Base-by-base conservation (phyloP, 2,797 vertebrate genomes). In the Neomorphus geoffroyi region DNA sequence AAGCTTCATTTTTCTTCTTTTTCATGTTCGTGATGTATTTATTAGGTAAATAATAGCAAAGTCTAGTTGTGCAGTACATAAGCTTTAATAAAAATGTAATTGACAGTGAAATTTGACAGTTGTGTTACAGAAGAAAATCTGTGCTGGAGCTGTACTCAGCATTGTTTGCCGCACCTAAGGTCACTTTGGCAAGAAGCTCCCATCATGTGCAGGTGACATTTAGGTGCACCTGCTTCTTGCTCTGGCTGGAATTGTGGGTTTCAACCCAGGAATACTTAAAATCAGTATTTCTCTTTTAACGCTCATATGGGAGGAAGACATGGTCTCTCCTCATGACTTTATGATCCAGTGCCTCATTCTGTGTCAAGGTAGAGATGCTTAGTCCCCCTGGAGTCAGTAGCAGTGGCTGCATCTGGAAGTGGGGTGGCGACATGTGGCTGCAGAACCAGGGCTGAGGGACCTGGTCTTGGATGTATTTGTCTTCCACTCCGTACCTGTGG, bases 71-170 rank as follows among this genome's bases (percentile, higher is more conserved):
- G 77, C 18, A 50, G 72, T 94, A 60, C 21, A n/a, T 69, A 71
- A 90, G 61, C 77, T 84, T 88, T 93, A 96, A 94, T 95, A 93
- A 86, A 94, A 94, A 88, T 22, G 33, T 92, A 94, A 82, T 91
- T 95, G 96, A 92, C 83, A 88, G 75, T 89, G 92, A 90, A 92
- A 92, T 51, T 46, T 96, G 93, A 72, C 94, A 93, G 88, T 93
- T 91, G 23, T 48, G 83, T 81, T 97, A 21, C 23, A n/a, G 71
- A n/a, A n/a, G n/a, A 28, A 74, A 72, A 24, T 80, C 32, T 60
- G 24, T 91, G 6, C 50, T 64, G 65, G 74, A 86, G 82, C 77
- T 85, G 79, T 45, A 28, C 22, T 27, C 23, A 67, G 35, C 54
- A n/a, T 70, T 1, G 0, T 43, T 48, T 72, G 43, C 73, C 11